Conservation (phyloP, 1,140 invertebrate genomes). For the Habropoda laboriosa region DNA sequence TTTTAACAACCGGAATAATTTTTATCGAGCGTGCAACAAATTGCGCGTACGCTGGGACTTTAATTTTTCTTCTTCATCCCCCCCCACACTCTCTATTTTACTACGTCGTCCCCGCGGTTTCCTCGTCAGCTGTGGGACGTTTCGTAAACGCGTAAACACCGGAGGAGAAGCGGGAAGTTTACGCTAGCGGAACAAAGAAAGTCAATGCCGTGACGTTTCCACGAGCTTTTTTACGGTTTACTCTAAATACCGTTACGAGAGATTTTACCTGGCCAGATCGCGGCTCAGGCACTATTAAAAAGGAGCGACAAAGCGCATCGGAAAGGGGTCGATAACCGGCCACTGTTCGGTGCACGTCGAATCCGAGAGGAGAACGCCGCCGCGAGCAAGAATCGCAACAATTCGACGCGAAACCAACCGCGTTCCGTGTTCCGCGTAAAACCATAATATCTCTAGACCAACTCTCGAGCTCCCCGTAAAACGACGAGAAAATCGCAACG, state of each 20-base stretch:
- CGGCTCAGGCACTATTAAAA: constrained; percentile 39
- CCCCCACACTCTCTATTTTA: too few species aligned
- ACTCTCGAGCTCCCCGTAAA: constrained; percentile 3
- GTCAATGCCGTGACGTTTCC: constrained; percentile 58
- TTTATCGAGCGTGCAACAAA: constrained; percentile 1
- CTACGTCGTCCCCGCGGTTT: not conserved
- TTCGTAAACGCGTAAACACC: not conserved
- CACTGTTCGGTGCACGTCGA: constrained; percentile 51
- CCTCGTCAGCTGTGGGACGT: constrained; percentile 4
- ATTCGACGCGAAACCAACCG: not conserved
- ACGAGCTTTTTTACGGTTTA: constrained; percentile 64
- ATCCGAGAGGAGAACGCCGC: constrained; percentile 20
- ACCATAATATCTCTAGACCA: constrained; percentile 3
- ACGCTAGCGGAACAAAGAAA: constrained; percentile 64
- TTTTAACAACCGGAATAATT: too few species aligned
- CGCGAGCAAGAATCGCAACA: constrained; percentile 3
- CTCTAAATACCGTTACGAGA: constrained; percentile 70
- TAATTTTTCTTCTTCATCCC: constrained; percentile 18
- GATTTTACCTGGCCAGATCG: constrained; percentile 56
- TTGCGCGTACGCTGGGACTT: not conserved
- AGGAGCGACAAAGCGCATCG: constrained; percentile 64
- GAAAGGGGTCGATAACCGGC: constrained; percentile 54
- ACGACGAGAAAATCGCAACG: constrained; percentile 23
- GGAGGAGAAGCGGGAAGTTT: not conserved
- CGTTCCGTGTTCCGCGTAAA: constrained; percentile 41